Evolutionary conservation across 2,113 vertebrate genomes (phyloP), one percentile per base, ranked within the genome.

Genomic region (Probosciger aterrimus): DNA sequence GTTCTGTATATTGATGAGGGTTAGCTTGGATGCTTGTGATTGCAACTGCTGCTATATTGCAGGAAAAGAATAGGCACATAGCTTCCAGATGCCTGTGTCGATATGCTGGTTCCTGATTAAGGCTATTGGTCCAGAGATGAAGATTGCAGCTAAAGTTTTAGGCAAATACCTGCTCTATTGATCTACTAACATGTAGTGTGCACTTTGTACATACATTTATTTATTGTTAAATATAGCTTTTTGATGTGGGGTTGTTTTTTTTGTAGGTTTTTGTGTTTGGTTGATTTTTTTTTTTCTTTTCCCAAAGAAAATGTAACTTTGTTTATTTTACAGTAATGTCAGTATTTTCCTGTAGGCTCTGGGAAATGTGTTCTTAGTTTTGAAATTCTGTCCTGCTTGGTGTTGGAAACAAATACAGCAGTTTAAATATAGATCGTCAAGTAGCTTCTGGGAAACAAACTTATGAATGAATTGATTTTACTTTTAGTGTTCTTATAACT

Each of bases 1-100:
- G 1, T 47, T 73, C 7, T 52, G 0, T 74, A 1, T 28, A 3
- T 18, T 47, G 67, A 13, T 1, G 7, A 19, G 39, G 33, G 14
- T 52, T 64, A 53, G 4, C 35, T 64, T 65, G 33, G 11, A 3
- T 86, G 3, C 43, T 53, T 77, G 59, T 23, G 31, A 4, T 33
- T 73, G 14, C 1, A 1, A 10, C 75, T 90, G 60, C 27, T 60
- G 2, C 53, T 81, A 11, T 19, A 2, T 25, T 46, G 12, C 6
- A 35, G 55, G 44, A 50, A 31, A 62, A 37, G 44, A 47, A n/a
- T 18, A 7, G 27, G 5, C 10, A 62, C 35, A 11, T 28, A 67
- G 35, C n/a, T 94, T 74, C 55, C n/a, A 50, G 17, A 5, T 60
- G 24, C 6, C 11, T 22, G 0, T 55, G 30, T 67, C 53, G 2